A percentile compares a stretch with the other conserved stretches of the same genome.
Conservation (phyloP, 2,797 vertebrate genomes). For the Premnoplex brunnescens region DNA sequence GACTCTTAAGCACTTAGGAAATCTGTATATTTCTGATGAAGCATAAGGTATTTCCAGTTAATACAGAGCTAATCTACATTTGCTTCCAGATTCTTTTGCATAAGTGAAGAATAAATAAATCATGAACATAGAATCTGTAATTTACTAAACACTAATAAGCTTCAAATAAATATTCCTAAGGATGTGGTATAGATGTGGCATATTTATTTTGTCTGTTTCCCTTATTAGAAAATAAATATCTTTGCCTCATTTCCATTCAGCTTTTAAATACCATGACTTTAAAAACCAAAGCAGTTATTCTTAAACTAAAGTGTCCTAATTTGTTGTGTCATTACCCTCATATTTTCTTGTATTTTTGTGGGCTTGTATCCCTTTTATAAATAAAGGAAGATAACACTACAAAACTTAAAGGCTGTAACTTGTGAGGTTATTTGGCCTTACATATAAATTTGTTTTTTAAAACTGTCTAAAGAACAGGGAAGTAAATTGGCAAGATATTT, state of each 20-base stretch:
- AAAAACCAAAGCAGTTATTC: background rate
- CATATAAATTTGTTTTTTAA: background rate
- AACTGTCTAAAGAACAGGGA: background rate
- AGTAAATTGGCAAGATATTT: background rate
- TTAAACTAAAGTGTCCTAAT: background rate
- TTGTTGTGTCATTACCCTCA: background rate
- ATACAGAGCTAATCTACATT: background rate
- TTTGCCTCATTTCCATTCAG: background rate
- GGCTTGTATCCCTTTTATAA: background rate
- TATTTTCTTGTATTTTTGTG: background rate
- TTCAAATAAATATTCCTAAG: background rate
- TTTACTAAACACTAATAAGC: background rate
- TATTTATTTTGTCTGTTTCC: background rate
- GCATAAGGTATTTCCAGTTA: background rate
- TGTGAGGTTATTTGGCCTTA: background rate
- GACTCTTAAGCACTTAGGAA: background rate
- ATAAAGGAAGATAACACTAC: background rate
- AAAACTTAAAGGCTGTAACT: background rate
- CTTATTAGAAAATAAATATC: background rate
- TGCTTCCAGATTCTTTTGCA: background rate
- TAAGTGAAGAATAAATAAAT: background rate
- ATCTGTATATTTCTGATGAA: background rate
- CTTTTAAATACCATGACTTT: background rate
- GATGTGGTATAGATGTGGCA: background rate
- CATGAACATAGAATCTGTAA: background rate